These are phyloP conservation scores for Schizopygopsis malacanthus DNA, from an alignment of 2,797 vertebrate genomes.

Conservation along the genomic window DNA sequence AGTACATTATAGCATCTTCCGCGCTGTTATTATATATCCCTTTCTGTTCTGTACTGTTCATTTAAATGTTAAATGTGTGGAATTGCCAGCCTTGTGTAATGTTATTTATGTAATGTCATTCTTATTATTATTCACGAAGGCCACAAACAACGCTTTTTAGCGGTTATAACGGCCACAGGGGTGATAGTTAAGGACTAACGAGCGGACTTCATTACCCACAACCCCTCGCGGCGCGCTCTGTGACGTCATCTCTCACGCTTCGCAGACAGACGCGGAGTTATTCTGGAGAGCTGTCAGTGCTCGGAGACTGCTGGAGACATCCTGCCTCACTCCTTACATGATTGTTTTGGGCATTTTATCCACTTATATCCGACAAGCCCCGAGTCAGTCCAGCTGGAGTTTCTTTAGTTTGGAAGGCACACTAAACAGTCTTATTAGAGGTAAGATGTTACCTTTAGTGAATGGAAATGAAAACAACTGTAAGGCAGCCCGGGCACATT, in stretches of 20 bases:
- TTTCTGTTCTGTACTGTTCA: not conserved
- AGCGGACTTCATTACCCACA: conserved; percentile 26
- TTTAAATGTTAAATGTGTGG: not conserved
- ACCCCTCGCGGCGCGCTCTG: not conserved
- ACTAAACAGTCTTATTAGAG: conserved; percentile 29
- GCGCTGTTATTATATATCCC: not conserved
- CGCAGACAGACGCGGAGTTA: conserved; percentile 9
- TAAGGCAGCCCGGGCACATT: not conserved
- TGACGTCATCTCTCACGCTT: not conserved
- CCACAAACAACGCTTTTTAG: not conserved
- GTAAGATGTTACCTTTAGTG: conserved; percentile 38
- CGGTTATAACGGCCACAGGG: not conserved
- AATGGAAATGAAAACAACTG: not conserved
- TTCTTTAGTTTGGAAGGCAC: conserved; percentile 18
- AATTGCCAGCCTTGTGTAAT: not conserved
- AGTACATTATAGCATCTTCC: not conserved
- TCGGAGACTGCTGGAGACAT: not conserved
- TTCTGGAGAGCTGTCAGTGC: conserved; percentile 22
- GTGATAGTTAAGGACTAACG: not conserved
- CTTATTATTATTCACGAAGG: not conserved
- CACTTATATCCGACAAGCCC: not conserved
- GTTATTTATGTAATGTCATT: not conserved
- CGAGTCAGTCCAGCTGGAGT: conserved; percentile 19
- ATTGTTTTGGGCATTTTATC: not conserved
- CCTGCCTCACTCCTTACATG: not conserved